Conservation (phyloP, 2,797 vertebrate species). For the Uromys caudimaculatus region DNA sequence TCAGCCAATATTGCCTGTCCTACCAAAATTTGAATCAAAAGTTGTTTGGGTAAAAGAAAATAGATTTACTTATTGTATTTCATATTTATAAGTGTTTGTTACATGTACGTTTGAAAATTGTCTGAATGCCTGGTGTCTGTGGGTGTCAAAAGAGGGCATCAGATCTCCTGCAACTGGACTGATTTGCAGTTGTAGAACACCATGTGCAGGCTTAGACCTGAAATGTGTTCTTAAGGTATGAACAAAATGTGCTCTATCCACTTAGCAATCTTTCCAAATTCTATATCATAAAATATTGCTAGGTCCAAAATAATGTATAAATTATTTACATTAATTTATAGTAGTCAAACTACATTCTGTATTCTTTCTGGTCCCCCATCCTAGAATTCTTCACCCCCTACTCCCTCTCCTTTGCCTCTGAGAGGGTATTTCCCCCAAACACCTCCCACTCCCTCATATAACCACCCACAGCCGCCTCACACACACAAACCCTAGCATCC, state of each 20-base stretch:
- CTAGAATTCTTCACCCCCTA: too few relatives aligned
- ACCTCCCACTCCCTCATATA: too few relatives aligned
- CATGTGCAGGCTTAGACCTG: neutral
- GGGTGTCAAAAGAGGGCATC: neutral
- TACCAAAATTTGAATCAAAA: neutral
- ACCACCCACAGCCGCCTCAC: too few relatives aligned
- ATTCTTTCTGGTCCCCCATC: too few relatives aligned
- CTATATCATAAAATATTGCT: neutral
- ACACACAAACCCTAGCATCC: too few relatives aligned
- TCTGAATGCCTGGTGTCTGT: neutral
- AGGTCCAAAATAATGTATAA: neutral
- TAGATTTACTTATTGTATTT: neutral
- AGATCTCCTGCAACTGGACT: neutral
- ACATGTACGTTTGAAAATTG: neutral
- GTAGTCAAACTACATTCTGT: neutral
- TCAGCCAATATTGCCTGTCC: neutral
- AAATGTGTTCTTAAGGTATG: neutral
- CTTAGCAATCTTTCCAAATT: neutral
- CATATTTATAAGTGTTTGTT: neutral
- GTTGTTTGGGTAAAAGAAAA: neutral
- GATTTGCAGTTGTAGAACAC: neutral
- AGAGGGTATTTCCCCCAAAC: too few relatives aligned
- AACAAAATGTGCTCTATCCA: neutral
- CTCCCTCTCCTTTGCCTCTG: too few relatives aligned
- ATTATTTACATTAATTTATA: neutral